These are phyloP conservation scores for Prunella fulvescens DNA, from an alignment of 2,113 vertebrate species.

Conservation along the genomic window DNA sequence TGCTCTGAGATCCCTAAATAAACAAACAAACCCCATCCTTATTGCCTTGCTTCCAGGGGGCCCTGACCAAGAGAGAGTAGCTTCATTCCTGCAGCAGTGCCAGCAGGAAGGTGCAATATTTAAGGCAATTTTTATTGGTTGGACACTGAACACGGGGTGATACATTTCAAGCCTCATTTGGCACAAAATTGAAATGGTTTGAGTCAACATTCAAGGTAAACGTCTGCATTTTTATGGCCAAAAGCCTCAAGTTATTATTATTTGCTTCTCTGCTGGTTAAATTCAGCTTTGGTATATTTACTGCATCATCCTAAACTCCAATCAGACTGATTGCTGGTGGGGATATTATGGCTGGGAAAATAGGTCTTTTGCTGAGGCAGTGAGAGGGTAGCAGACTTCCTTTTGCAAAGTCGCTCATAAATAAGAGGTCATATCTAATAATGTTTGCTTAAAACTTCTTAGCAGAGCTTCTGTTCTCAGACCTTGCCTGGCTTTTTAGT, in stretches of 20 bases:
- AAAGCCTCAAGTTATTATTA: slow-evolving; percentile 39
- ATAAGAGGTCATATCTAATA: slow-evolving; percentile 65
- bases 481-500: not conserved
- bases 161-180: slow-evolving; percentile 71
- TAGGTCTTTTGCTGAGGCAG: slow-evolving; percentile 1
- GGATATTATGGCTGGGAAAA: slow-evolving; percentile 34
- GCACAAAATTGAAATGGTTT: slow-evolving; percentile 64
- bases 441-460: slow-evolving; percentile 67
- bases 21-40: not conserved
- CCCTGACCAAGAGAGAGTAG: not conserved
- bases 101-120: slow-evolving; percentile 17
- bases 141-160: slow-evolving; percentile 19
- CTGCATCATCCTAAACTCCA: slow-evolving; percentile 40
- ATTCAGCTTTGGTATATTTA: slow-evolving; percentile 61
- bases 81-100: not conserved
- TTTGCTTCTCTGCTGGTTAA: slow-evolving; percentile 65
- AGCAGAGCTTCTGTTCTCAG: slow-evolving; percentile 42
- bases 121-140: slow-evolving; percentile 47
- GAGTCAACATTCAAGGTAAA: slow-evolving; percentile 70
- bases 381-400: not conserved
- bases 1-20: not conserved
- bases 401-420: slow-evolving; percentile 34
- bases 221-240: slow-evolving; percentile 60
- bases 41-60: not conserved
- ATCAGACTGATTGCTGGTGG: slow-evolving; percentile 48